These are phyloP conservation scores for Phenganax subtilis DNA, from an alignment of 92 coral and sea anemone species.

Conservation along the genomic window DNA sequence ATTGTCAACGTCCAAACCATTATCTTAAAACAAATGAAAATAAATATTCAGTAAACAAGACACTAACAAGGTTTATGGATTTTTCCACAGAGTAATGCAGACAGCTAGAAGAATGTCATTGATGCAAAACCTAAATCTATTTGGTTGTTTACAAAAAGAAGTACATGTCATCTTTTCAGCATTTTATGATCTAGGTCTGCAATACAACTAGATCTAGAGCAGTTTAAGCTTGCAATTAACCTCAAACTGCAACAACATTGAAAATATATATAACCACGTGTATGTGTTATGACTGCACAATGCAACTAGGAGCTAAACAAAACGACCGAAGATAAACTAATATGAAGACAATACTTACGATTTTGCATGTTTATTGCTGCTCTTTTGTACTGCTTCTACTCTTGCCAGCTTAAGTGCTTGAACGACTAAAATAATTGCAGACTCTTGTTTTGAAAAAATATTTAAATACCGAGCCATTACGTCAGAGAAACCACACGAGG, in stretches of 20 bases:
- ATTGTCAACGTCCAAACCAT: neutral
- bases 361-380: constrained; percentile 10
- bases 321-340: neutral
- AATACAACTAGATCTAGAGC: no score
- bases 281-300: neutral
- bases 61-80: neutral
- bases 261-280: neutral
- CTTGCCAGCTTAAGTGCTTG: no score
- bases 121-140: no score
- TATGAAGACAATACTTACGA: neutral
- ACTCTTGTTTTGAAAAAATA: no score
- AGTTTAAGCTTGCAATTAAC: no score
- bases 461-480: neutral
- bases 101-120: no score
- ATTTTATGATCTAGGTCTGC: no score
- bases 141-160: no score
- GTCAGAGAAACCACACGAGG: neutral
- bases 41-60: neutral
- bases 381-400: neutral
- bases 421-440: no score
- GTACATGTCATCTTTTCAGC: no score
- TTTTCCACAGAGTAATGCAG: neutral
- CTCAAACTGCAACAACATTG: no score
- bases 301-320: neutral
- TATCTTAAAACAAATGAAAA: constrained; percentile 15